Evolutionary conservation across 2,113 vertebrate genomes (phyloP).

Genomic region (Verasper variegatus): DNA sequence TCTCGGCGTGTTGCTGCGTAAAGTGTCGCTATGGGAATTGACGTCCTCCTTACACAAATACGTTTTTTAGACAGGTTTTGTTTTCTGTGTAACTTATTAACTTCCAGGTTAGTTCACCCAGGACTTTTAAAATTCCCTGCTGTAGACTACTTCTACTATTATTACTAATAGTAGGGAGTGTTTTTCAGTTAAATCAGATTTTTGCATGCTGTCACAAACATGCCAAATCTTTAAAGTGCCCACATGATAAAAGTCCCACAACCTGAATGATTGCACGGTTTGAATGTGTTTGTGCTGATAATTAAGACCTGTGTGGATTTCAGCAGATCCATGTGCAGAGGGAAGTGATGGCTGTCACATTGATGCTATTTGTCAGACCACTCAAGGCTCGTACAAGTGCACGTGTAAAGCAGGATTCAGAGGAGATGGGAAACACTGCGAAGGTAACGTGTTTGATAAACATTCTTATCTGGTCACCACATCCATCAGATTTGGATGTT

Average conservation of each 20-base stretch:
- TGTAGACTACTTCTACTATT: background rate
- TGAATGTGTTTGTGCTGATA: constrained; percentile 19
- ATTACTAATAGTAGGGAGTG: background rate
- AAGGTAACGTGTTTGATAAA: constrained; percentile 61
- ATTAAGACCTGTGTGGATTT: constrained; percentile 25
- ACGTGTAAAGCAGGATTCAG: constrained; percentile 92
- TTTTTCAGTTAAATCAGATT: background rate
- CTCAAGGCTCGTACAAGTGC: constrained; percentile 92
- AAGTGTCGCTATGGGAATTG: background rate
- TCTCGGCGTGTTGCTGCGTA: background rate
- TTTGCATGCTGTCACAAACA: background rate
- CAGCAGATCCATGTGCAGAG: constrained; percentile 85
- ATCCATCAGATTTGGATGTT: background rate
- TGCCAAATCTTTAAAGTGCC: background rate
- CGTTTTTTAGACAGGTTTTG: background rate
- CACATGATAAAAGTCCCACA: background rate
- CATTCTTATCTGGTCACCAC: background rate
- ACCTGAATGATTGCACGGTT: background rate
- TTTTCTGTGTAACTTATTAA: constrained; percentile 8
- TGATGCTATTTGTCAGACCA: constrained; percentile 95
- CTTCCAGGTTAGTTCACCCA: background rate
- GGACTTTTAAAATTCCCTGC: background rate
- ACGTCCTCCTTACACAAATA: background rate
- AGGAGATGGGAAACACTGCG: constrained; percentile 89
- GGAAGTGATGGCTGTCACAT: constrained; percentile 93